Evolutionary conservation across 2,888 invertebrate species (phyloP).

Genomic region (Plagodis pulveraria): DNA sequence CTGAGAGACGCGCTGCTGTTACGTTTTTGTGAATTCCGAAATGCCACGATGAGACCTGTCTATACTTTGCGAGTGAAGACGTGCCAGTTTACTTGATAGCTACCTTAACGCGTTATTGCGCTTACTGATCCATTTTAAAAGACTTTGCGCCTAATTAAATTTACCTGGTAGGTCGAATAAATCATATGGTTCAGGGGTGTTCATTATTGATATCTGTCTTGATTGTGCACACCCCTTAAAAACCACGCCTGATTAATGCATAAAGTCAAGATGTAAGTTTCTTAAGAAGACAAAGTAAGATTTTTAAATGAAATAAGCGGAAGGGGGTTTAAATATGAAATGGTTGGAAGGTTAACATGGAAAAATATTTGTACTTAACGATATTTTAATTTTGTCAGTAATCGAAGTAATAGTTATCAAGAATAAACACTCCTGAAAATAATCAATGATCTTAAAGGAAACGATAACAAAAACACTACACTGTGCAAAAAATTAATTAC

Average conservation of each 20-base stretch:
- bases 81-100: slow-evolving; percentile 43
- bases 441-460: background rate
- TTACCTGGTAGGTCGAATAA: background rate
- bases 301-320: too few species aligned
- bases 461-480: background rate
- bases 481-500: too few species aligned
- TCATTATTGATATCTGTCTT: slow-evolving; percentile 6
- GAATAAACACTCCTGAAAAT: too few species aligned
- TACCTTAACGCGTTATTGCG: slow-evolving; percentile 52
- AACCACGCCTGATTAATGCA: too few species aligned
- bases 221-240: too few species aligned
- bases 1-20: slow-evolving; percentile 45
- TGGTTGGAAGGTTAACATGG: too few species aligned
- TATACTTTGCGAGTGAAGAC: slow-evolving; percentile 19
- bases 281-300: too few species aligned
- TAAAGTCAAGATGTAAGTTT: too few species aligned
- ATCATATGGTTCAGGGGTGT: slow-evolving; percentile 5
- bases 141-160: slow-evolving; percentile 30
- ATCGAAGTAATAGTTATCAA: too few species aligned
- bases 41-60: slow-evolving; percentile 56
- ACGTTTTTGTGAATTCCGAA: slow-evolving; percentile 69
- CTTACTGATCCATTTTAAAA: slow-evolving; percentile 40
- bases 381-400: too few species aligned
- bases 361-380: too few species aligned
- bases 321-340: too few species aligned